phyloP scores from a whole-genome alignment of 2,888 invertebrate genomes.

The Pheosia tremula region DNA sequence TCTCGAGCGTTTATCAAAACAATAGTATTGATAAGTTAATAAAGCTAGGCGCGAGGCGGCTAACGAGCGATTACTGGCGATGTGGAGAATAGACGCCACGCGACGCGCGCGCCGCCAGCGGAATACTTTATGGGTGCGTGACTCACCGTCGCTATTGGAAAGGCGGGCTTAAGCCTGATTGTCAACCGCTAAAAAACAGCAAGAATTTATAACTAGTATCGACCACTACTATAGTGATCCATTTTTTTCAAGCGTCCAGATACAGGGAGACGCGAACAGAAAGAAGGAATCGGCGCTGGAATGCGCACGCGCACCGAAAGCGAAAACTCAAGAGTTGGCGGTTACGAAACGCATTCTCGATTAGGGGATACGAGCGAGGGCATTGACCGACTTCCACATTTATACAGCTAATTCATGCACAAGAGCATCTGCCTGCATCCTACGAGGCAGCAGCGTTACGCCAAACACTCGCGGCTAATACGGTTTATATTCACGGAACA shows the following conservation, averaged over 20 bases:
- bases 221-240: constrained; percentile 54
- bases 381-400: constrained; percentile 82
- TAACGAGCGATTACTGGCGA: constrained; percentile 75
- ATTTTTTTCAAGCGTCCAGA: constrained; percentile 42
- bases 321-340: constrained; percentile 69
- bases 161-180: constrained; percentile 43
- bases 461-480: constrained; percentile 57
- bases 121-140: constrained; percentile 72
- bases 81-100: constrained; percentile 67
- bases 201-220: constrained; percentile 64
- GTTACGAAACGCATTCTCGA: constrained; percentile 77
- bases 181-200: constrained; percentile 51
- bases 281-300: constrained; percentile 54
- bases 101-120: constrained; percentile 55
- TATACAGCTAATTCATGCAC: constrained; percentile 79
- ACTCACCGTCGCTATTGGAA: constrained; percentile 56
- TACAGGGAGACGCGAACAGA: constrained; percentile 46
- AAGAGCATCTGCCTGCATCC: constrained; percentile 76
- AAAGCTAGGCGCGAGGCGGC: constrained; percentile 71
- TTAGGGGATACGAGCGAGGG: constrained; percentile 75
- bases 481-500: constrained; percentile 72
- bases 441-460: constrained; percentile 54
- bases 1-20: constrained; percentile 80
- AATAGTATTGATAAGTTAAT: constrained; percentile 85
- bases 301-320: constrained; percentile 64